phyloP scores from a whole-genome alignment of 2,113 vertebrate species.

The Rostratula benghalensis region DNA sequence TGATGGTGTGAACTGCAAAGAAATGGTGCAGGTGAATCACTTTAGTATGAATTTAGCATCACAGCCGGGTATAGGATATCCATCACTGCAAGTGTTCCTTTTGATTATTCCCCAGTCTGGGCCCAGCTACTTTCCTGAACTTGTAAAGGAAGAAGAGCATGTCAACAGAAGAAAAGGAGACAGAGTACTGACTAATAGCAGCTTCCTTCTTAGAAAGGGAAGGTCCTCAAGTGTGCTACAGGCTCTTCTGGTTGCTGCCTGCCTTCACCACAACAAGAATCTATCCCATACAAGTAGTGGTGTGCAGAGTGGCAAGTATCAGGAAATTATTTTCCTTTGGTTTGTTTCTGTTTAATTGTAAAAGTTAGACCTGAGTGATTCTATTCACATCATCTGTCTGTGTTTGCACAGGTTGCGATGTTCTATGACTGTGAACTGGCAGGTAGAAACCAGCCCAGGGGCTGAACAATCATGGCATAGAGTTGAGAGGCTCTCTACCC shows the following conservation, averaged over 20 bases:
- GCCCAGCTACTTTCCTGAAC: neutral
- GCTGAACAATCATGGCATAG: accelerated
- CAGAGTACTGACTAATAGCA: neutral
- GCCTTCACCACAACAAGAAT: neutral
- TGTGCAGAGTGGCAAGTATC: neutral
- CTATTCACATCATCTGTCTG: accelerated
- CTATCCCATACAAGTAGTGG: no score
- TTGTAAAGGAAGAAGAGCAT: neutral
- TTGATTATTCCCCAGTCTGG: neutral
- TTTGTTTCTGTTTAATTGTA: neutral
- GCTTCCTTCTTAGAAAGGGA: neutral
- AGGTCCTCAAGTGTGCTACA: neutral
- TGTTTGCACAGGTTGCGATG: no score
- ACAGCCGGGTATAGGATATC: neutral
- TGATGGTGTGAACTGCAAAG: slow-evolving; percentile 76
- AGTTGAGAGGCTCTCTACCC: no score
- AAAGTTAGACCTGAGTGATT: neutral
- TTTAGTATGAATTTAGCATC: neutral
- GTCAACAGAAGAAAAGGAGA: neutral
- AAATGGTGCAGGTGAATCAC: neutral
- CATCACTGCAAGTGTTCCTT: neutral
- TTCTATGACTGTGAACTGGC: accelerated
- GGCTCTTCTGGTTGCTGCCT: neutral
- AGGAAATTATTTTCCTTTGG: neutral
- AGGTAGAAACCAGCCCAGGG: neutral